Base-by-base conservation (phyloP, 2,113 vertebrate genomes). In the Ardeotis arabs region DNA sequence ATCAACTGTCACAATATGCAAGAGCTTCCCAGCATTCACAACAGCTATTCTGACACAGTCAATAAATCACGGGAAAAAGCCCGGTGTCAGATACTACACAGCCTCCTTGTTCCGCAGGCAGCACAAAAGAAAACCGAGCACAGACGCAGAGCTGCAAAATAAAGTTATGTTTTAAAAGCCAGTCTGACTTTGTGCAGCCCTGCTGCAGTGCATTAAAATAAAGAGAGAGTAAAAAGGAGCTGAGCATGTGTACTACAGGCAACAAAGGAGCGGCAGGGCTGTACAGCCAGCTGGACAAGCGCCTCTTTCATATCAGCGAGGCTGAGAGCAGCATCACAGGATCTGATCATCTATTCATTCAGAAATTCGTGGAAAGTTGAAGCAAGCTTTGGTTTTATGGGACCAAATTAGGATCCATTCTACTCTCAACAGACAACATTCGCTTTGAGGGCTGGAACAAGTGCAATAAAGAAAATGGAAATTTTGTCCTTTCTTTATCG, bases 61-160 rank as follows among this genome's bases (percentile, higher is more conserved):
- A 97, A 97, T 97, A 97, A 97, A 97, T 97, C 96, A 97, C 91
- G 72, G 94, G 70, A 64, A 93, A 96, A 96, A 95, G 87, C 78
- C 91, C 14, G 11, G 93, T 92, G 93, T 96, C 93, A 76, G 95
- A 95, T 91, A 95, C 92, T 80, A 96, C 91, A 95, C 86, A 96
- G 97, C 72, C 85, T 79, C 89, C 93, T 97, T 95, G 94, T 97
- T 96, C 90, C 21, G 2, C 50, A 73, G 67, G 64, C 77, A 84
- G 78, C 90, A 97, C 95, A 97, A 97, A 97, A 96, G 96, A 89
- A 94, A 96, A 88, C 72, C 7, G 10, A 81, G 78, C 90, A 83
- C 64, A 72, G 89, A 88, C 56, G 6, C 90, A 94, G 60, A 92
- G 86, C 74, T 82, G 84, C 91, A 87, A 95, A 97, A 94, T 67